These are phyloP conservation scores for Ostrea edulis DNA, from an alignment of 1,140 invertebrate genomes.

Conservation along the genomic window DNA sequence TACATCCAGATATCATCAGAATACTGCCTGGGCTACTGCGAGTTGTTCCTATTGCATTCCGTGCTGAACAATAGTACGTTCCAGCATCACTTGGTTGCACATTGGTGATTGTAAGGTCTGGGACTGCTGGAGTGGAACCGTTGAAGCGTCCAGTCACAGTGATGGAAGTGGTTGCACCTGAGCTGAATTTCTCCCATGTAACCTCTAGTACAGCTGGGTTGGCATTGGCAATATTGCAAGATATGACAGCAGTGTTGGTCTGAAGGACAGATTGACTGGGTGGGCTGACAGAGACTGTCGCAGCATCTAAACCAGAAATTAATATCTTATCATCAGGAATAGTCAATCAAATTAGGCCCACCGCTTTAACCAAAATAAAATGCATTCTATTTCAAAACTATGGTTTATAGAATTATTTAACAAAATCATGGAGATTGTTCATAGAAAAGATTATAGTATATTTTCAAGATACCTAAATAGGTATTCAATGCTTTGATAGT, in stretches of 20 bases:
- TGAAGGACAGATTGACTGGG: background rate
- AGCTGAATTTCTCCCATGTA: constrained; percentile 42
- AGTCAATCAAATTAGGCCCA: background rate
- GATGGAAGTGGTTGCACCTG: constrained; percentile 41
- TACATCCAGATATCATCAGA: background rate
- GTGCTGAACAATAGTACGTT: constrained; percentile 46
- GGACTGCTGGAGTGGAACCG: constrained; percentile 41
- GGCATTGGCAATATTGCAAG: constrained; percentile 27
- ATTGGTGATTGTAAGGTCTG: constrained; percentile 14
- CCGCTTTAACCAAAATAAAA: too few relatives aligned
- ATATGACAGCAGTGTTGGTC: constrained; percentile 16
- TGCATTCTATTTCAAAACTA: too few relatives aligned
- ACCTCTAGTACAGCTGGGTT: constrained; percentile 45
- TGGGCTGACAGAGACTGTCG: background rate
- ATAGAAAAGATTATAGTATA: too few relatives aligned
- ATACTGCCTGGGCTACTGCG: background rate
- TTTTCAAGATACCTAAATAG: too few relatives aligned
- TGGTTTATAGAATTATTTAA: too few relatives aligned
- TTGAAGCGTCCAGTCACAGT: constrained; percentile 35
- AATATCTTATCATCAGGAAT: background rate
- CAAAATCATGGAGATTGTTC: too few relatives aligned
- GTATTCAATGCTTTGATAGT: too few relatives aligned
- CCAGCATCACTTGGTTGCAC: constrained; percentile 39
- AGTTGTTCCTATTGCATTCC: constrained; percentile 45
- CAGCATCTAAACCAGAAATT: constrained; percentile 2